phyloP scores from a whole-genome alignment of 2,113 vertebrate species.

The Psittacula cyanocephala region DNA sequence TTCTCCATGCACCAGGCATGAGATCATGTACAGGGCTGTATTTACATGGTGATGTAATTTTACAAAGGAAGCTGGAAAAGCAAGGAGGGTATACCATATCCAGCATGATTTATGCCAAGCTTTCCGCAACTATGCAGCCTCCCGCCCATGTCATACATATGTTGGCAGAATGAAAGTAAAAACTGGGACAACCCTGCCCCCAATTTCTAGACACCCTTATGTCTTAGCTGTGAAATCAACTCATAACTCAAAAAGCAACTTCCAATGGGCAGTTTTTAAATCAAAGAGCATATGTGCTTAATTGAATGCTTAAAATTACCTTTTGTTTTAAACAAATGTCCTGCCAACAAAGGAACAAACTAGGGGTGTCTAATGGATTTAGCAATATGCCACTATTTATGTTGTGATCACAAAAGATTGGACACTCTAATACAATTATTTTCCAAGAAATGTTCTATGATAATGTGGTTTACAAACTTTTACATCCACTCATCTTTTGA shows the following conservation, averaged over 20 bases:
- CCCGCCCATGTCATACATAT: not conserved
- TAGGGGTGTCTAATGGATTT: not conserved
- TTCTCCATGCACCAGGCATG: conserved; percentile 34
- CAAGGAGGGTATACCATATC: not conserved
- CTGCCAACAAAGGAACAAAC: not conserved
- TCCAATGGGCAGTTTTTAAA: not conserved
- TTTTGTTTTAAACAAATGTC: conserved; percentile 7
- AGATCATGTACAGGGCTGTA: conserved; percentile 25
- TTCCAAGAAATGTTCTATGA: not conserved
- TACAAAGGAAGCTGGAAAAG: conserved; percentile 61
- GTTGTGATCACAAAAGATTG: not conserved
- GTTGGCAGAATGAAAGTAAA: conserved; percentile 17
- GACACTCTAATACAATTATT: not conserved
- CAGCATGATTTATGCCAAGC: conserved; percentile 2
- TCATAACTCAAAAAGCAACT: not conserved
- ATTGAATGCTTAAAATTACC: conserved; percentile 11
- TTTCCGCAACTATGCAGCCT: conserved; percentile 18
- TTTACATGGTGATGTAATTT: conserved; percentile 60
- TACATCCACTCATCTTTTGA: not conserved
- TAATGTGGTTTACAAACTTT: not conserved
- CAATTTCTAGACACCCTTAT: not conserved
- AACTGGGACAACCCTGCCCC: not conserved
- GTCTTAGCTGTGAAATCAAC: conserved; percentile 10
- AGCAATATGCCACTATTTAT: not conserved
- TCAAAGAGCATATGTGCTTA: not conserved